Conservation (phyloP, 2,797 vertebrate species). For the Petrocephalus schoutedeni region DNA sequence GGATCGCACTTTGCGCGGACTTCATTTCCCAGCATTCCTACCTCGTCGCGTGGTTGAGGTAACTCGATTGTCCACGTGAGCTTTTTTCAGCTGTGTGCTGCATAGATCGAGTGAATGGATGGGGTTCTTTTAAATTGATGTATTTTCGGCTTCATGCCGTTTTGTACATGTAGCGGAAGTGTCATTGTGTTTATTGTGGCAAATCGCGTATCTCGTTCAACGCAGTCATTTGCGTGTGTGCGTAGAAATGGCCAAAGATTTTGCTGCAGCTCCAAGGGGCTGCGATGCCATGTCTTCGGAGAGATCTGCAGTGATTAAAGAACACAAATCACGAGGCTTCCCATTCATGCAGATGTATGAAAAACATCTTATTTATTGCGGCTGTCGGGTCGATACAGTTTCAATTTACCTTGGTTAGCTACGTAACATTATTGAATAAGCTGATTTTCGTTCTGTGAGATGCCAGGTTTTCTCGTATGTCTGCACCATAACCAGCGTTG, state of each 20-base stretch:
- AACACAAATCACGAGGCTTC: neutral
- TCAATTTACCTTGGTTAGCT: neutral
- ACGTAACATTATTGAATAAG: neutral
- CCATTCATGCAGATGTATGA: constrained; percentile 11
- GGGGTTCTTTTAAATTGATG: constrained; percentile 31
- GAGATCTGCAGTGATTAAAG: neutral
- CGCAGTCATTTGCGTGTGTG: neutral
- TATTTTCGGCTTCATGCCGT: neutral
- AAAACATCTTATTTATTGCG: neutral
- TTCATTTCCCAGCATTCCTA: constrained; percentile 41
- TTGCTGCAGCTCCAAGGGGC: constrained; percentile 2
- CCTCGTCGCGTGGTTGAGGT: constrained; percentile 40
- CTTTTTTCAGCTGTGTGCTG: constrained; percentile 43
- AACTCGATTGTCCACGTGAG: constrained; percentile 39
- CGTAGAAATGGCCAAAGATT: constrained; percentile 3
- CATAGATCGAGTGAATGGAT: constrained; percentile 44
- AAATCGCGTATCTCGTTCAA: neutral
- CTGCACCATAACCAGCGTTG: neutral
- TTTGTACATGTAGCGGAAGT: neutral
- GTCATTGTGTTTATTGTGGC: neutral
- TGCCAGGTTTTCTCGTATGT: neutral
- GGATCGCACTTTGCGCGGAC: constrained; percentile 17
- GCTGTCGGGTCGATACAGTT: neutral
- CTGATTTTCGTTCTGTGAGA: neutral
- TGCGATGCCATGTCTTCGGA: constrained; percentile 4